A percentile compares a stretch with the other conserved stretches of the same genome.
Conservation (phyloP, 2,888 invertebrate species). For the Homarus gammarus region DNA sequence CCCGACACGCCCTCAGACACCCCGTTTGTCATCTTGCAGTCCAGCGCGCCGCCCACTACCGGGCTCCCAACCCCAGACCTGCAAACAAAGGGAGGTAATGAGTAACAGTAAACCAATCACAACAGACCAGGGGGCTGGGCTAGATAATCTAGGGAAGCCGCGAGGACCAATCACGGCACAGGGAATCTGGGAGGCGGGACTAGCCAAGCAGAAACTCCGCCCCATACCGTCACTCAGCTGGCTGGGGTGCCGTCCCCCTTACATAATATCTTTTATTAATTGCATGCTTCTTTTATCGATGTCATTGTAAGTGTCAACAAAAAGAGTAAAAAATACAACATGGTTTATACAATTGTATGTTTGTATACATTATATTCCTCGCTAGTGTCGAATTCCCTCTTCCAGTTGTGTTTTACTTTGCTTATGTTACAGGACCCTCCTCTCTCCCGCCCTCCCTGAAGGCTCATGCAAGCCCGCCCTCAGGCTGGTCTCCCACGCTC, state of each 20-base stretch:
- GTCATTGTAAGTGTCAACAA: not conserved
- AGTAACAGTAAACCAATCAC: slow-evolving; percentile 63
- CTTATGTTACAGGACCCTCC: not conserved
- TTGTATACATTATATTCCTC: not conserved
- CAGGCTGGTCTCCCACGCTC: slow-evolving; percentile 44
- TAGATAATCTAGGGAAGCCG: slow-evolving; percentile 56
- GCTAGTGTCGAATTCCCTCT: too few species aligned
- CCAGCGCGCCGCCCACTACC: slow-evolving; percentile 72
- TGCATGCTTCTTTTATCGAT: not conserved
- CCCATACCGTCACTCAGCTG: slow-evolving; percentile 31
- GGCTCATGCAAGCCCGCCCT: slow-evolving; percentile 8
- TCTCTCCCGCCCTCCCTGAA: slow-evolving; percentile 3
- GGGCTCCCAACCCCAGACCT: slow-evolving; percentile 73
- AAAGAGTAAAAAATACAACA: not conserved
- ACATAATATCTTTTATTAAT: slow-evolving; percentile 38
- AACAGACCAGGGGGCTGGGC: slow-evolving; percentile 52
- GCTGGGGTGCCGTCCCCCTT: slow-evolving; percentile 56
- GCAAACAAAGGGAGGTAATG: slow-evolving; percentile 73
- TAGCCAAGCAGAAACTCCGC: slow-evolving; percentile 47
- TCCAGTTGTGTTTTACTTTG: not conserved
- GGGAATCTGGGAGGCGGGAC: slow-evolving; percentile 47
- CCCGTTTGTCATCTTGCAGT: slow-evolving; percentile 75
- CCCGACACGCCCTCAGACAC: slow-evolving; percentile 70
- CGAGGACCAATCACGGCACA: slow-evolving; percentile 44
- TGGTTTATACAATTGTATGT: not conserved